Conservation (phyloP, 2,888 invertebrate species). For the Parelbella ahira region DNA sequence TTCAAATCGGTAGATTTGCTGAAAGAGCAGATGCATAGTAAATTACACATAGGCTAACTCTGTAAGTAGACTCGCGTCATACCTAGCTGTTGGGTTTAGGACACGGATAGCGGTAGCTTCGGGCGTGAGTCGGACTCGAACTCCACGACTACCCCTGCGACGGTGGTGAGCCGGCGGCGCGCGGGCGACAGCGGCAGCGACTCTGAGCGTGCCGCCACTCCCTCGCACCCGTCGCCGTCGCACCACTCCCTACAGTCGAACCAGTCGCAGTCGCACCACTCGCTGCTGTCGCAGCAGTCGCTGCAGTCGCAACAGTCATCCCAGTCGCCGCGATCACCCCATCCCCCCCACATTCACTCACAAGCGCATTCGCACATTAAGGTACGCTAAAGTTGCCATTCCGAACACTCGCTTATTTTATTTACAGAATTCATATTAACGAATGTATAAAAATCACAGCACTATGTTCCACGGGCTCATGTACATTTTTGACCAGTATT, state of each 20-base stretch:
- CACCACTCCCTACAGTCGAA: background rate
- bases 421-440: too few relatives aligned
- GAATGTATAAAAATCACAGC: too few relatives aligned
- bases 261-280: constrained; percentile 42
- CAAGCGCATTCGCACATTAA: constrained; percentile 17
- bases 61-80: too few relatives aligned
- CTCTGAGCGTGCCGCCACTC: constrained; percentile 79
- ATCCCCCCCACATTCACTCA: constrained; percentile 34
- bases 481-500: too few relatives aligned
- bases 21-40: too few relatives aligned
- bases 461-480: too few relatives aligned
- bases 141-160: constrained; percentile 86
- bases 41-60: too few relatives aligned
- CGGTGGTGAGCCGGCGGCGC: constrained; percentile 79
- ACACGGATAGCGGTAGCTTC: constrained; percentile 80
- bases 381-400: too few relatives aligned
- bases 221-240: constrained; percentile 44
- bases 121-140: constrained; percentile 89
- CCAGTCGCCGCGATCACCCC: constrained; percentile 9
- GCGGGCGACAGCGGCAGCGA: constrained; percentile 65
- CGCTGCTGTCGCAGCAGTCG: constrained; percentile 37
- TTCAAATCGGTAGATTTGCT: too few relatives aligned
- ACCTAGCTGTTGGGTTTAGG: too few relatives aligned
- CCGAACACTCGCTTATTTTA: too few relatives aligned
- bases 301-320: constrained; percentile 6